Percentiles rank a stretch among this genome's conserved stretches.
Conservation (phyloP, 2,113 vertebrate genomes). For the Psammodynastes pulverulentus region DNA sequence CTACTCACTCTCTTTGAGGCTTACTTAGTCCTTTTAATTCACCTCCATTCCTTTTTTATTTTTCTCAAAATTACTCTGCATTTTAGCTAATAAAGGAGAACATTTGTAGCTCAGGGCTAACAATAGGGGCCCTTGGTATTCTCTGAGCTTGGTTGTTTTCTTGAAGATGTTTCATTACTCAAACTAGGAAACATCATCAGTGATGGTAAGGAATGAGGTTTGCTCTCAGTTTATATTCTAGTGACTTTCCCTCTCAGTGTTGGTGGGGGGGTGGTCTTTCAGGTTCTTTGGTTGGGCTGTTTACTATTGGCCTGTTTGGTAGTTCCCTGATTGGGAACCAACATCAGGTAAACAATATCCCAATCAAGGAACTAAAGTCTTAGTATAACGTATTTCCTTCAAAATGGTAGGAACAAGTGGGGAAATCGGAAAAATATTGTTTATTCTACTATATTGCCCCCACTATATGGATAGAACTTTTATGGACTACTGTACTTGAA, state of each 20-base stretch:
- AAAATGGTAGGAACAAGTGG: neutral
- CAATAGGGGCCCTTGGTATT: neutral
- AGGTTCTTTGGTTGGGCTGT: neutral
- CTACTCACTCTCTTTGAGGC: neutral
- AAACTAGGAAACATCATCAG: neutral
- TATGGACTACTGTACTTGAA: neutral
- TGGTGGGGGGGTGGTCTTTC: neutral
- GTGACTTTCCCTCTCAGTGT: neutral
- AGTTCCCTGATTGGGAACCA: neutral
- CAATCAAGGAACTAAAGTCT: neutral
- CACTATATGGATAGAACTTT: neutral
- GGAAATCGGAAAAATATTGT: neutral
- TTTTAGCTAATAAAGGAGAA: neutral
- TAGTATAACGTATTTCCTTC: neutral
- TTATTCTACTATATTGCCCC: neutral
- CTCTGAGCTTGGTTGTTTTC: neutral
- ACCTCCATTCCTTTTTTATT: neutral
- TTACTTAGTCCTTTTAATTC: neutral
- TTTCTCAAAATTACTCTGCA: neutral
- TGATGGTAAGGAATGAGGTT: neutral
- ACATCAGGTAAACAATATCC: neutral
- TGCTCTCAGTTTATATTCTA: neutral
- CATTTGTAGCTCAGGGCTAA: neutral
- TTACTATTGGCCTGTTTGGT: neutral
- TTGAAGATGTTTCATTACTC: neutral